A percentile compares a stretch with the other conserved stretches of the same genome.
Conservation (phyloP, 2,113 vertebrate genomes). For the Sterrhoptilus dennistouni region DNA sequence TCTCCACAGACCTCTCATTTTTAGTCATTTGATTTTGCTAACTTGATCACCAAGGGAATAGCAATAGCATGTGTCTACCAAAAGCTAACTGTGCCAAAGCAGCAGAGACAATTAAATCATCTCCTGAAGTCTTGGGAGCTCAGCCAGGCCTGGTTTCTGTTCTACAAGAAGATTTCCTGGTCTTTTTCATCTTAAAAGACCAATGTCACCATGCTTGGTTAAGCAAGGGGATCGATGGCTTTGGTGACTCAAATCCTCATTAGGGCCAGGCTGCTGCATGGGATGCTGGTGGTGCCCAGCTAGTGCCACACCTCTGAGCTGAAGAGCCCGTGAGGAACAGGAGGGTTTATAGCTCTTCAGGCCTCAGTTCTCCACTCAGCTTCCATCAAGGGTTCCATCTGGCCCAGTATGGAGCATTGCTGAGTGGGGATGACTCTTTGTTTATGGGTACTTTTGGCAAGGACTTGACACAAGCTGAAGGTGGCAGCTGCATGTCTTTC, state of each 20-base stretch:
- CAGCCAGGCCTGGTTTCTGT: constrained; percentile 17
- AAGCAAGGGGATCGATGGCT: neutral
- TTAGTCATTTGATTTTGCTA: constrained; percentile 29
- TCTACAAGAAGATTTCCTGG: neutral
- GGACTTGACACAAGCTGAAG: neutral
- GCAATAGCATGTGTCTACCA: neutral
- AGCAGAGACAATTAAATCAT: constrained; percentile 31
- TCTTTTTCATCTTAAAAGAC: neutral
- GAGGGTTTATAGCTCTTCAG: neutral
- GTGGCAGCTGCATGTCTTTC: neutral
- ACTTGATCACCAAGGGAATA: neutral
- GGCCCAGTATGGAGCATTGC: neutral
- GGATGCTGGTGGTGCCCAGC: neutral
- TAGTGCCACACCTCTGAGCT: neutral
- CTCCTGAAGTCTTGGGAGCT: constrained; percentile 15
- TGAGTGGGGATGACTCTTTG: neutral
- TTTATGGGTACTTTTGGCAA: neutral
- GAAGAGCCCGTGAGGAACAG: neutral
- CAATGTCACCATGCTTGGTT: neutral
- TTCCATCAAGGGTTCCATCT: neutral
- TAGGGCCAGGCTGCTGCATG: neutral
- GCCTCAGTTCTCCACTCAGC: neutral
- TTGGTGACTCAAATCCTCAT: neutral
- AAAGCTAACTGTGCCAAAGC: constrained; percentile 14
- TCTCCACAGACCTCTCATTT: neutral